phyloP scores from a whole-genome alignment of 2,113 vertebrate species.

The Isichthys henryi region DNA sequence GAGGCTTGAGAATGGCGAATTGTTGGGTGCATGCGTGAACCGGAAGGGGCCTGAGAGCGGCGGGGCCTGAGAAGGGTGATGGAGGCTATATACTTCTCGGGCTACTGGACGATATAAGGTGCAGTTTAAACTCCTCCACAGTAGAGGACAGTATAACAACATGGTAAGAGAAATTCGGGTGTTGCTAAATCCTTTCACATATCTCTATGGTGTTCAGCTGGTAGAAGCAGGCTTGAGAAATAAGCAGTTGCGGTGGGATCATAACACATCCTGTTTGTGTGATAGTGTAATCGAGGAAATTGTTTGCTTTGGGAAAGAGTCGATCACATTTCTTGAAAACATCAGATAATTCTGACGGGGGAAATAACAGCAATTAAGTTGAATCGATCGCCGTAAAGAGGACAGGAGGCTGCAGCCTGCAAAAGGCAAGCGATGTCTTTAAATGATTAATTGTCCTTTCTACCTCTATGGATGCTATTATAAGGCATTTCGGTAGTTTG shows the following conservation, averaged over 20 bases:
- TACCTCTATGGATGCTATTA: not conserved
- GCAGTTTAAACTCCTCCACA: not conserved
- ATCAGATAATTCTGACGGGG: not conserved
- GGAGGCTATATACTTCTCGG: too few relatives aligned
- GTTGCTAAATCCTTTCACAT: not conserved
- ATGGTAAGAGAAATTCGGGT: not conserved
- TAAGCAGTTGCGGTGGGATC: not conserved
- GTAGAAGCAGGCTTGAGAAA: not conserved
- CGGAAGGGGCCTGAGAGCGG: too few relatives aligned
- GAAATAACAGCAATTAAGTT: not conserved
- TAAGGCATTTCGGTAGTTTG: not conserved
- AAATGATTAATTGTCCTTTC: not conserved
- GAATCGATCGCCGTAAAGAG: not conserved
- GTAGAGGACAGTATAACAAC: not conserved
- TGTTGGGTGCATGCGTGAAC: too few relatives aligned
- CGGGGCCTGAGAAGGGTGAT: too few relatives aligned
- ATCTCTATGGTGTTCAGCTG: not conserved
- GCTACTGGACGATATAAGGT: not conserved
- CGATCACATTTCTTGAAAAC: not conserved
- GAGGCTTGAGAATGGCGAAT: too few relatives aligned
- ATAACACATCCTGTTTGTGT: not conserved
- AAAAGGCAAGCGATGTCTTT: not conserved
- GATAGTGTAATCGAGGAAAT: not conserved
- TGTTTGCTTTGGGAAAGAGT: not conserved
- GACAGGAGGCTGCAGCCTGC: not conserved